Evolutionary conservation across 2,113 vertebrate species (phyloP).

Genomic region (Sclerurus mexicanus): DNA sequence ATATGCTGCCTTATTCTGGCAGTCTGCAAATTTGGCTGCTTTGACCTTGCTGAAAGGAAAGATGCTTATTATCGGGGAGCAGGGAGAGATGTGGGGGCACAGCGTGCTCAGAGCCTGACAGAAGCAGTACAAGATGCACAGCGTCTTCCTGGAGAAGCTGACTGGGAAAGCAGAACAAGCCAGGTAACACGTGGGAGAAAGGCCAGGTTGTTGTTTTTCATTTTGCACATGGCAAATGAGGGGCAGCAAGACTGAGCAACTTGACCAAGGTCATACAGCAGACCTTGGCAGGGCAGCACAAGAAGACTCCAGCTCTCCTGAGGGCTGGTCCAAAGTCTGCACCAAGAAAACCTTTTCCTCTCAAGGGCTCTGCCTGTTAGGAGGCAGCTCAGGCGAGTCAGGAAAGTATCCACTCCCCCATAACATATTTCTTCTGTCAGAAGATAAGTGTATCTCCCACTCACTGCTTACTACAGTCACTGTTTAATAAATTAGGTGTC

Average conservation of each 20-base stretch:
- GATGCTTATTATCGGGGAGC: not conserved
- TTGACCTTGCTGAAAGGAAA: not conserved
- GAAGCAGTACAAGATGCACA: not conserved
- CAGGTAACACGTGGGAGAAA: not conserved
- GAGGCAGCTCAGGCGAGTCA: not conserved
- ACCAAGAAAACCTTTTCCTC: not conserved
- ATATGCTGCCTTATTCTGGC: not conserved
- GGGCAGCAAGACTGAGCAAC: not conserved
- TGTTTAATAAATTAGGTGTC: constrained; percentile 61
- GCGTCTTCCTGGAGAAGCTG: not conserved
- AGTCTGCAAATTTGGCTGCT: not conserved
- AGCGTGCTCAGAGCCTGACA: not conserved
- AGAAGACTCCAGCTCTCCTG: not conserved
- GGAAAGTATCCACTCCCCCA: not conserved
- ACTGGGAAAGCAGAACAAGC: not conserved
- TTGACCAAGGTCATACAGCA: not conserved
- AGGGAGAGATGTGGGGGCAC: not conserved
- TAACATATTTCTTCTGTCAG: constrained; percentile 1
- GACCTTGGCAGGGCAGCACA: not conserved
- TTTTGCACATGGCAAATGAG: not conserved
- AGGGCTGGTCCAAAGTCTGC: not conserved
- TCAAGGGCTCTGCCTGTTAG: not conserved
- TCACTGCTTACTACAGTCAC: constrained; percentile 1
- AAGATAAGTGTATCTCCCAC: constrained; percentile 20
- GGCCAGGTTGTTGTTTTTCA: not conserved